Conservation (phyloP, 2,797 vertebrate genomes). For the Crocodylus rhombifer region DNA sequence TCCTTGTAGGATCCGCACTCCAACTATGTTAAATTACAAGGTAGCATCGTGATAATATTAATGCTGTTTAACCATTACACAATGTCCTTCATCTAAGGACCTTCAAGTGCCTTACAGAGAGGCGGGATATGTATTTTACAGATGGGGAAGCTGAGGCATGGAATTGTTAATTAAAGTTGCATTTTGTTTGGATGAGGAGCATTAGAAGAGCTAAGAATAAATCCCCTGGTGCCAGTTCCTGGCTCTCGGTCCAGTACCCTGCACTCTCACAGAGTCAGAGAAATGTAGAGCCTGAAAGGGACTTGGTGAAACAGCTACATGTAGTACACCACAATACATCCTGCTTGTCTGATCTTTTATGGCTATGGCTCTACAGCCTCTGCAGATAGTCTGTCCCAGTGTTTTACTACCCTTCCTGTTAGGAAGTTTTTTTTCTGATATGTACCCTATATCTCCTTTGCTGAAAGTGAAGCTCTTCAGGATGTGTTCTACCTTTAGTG, state of each 20-base stretch:
- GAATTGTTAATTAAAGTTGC: too few species aligned
- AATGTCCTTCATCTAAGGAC: background rate
- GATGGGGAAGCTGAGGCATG: background rate
- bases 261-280: too few species aligned
- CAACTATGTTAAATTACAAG: constrained; percentile 27
- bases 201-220: background rate
- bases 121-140: background rate
- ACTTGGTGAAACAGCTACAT: too few species aligned
- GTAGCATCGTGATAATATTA: background rate
- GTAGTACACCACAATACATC: background rate
- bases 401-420: background rate
- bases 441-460: background rate
- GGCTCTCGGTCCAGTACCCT: background rate
- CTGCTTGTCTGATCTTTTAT: background rate
- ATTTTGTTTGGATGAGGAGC: too few species aligned
- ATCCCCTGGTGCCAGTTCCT: background rate
- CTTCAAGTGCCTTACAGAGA: constrained; percentile 26
- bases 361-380: background rate
- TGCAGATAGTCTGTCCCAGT: background rate
- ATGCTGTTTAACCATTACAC: background rate
- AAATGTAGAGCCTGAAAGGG: too few species aligned
- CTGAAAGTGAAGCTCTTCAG: background rate
- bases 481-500: background rate
- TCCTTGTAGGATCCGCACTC: background rate
- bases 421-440: too few species aligned